phyloP scores from a whole-genome alignment of 2,113 vertebrate genomes.

The Macrotis lagotis region DNA sequence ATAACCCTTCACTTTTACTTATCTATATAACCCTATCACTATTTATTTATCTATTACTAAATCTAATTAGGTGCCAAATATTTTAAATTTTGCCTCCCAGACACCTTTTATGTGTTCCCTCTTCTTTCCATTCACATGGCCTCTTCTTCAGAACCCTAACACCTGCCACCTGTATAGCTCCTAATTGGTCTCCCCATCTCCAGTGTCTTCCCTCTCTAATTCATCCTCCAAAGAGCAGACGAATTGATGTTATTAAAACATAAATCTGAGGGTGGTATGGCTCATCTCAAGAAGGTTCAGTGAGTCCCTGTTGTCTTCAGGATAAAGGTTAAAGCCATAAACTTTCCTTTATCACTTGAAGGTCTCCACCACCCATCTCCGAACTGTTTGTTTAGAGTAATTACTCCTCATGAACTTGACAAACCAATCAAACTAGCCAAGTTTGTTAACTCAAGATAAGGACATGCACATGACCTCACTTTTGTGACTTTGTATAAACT shows the following conservation, averaged over 20 bases:
- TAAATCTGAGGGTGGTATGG: not conserved
- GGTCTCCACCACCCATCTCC: not conserved
- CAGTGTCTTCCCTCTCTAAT: not conserved
- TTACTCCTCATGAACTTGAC: not conserved
- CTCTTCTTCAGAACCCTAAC: not conserved
- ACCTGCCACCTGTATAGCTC: not conserved
- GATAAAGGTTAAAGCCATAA: not conserved
- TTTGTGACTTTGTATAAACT: not conserved
- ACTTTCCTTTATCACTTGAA: not conserved
- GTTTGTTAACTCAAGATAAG: not conserved
- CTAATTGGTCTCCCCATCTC: not conserved
- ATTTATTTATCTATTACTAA: too few relatives aligned
- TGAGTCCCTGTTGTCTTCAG: not conserved
- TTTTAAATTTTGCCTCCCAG: not conserved
- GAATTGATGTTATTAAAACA: not conserved
- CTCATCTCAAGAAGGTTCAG: not conserved
- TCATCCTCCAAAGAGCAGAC: not conserved
- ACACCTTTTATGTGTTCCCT: not conserved
- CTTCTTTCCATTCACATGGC: not conserved
- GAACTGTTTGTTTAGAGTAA: not conserved
- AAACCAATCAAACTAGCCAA: not conserved
- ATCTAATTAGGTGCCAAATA: not conserved
- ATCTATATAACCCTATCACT: too few relatives aligned
- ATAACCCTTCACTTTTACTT: too few relatives aligned
- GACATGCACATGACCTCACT: not conserved